A percentile compares a stretch with the other conserved stretches of the same genome.
Conservation (phyloP, 2,113 vertebrate species). For the Bungarus multicinctus region DNA sequence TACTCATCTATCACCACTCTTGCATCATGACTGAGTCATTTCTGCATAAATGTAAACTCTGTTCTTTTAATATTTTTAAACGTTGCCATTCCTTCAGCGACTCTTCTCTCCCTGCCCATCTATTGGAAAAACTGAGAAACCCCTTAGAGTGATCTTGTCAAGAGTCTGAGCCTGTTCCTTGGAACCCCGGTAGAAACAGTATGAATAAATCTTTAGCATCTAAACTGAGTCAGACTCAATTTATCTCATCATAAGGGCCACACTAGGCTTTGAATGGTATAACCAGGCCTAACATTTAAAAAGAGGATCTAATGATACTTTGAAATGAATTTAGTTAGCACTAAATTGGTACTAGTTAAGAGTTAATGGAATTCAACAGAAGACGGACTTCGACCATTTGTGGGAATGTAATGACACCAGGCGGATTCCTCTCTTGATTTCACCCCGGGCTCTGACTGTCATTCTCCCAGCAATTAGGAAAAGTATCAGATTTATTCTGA, state of each 20-base stretch:
- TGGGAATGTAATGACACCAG: too few relatives aligned
- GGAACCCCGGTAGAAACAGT: neutral
- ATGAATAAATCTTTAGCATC: neutral
- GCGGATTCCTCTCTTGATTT: too few relatives aligned
- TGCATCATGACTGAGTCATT: neutral
- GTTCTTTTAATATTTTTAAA: neutral
- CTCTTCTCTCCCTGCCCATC: neutral
- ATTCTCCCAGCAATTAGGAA: neutral
- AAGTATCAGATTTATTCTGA: neutral
- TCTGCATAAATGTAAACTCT: constrained; percentile 11
- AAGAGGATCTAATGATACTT: too few relatives aligned
- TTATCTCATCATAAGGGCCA: neutral
- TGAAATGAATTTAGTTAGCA: too few relatives aligned
- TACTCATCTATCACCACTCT: neutral
- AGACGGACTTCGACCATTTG: too few relatives aligned
- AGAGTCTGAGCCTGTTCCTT: neutral
- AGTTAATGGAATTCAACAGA: too few relatives aligned
- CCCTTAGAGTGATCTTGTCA: neutral
- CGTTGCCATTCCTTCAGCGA: neutral
- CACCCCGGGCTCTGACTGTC: too few relatives aligned
- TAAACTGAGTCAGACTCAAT: neutral
- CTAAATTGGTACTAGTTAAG: too few relatives aligned
- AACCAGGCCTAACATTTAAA: neutral
- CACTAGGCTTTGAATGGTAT: neutral
- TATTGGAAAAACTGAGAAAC: constrained; percentile 19